phyloP scores from a whole-genome alignment of 2,888 invertebrate genomes.

The Pterostichus niger region DNA sequence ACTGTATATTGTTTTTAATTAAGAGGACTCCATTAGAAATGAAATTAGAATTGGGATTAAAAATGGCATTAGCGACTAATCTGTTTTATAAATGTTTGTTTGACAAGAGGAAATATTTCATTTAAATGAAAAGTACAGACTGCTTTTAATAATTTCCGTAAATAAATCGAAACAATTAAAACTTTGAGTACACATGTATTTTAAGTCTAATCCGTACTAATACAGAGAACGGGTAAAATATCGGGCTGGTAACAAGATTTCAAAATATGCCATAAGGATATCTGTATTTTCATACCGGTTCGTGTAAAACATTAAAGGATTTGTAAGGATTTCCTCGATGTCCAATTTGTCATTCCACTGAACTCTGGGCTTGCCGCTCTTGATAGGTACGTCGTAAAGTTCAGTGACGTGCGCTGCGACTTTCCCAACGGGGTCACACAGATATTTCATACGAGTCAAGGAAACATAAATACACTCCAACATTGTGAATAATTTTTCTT shows the following conservation, averaged over 20 bases:
- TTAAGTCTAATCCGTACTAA: constrained; percentile 30
- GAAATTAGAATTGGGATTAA: too few relatives aligned
- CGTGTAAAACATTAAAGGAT: constrained; percentile 70
- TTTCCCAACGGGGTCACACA: constrained; percentile 30
- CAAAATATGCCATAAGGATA: constrained; percentile 66
- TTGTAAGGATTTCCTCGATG: constrained; percentile 70
- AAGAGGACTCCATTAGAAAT: too few relatives aligned
- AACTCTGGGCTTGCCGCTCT: constrained; percentile 54
- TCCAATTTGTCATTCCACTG: constrained; percentile 71
- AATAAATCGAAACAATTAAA: constrained; percentile 49
- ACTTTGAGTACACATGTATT: constrained; percentile 52
- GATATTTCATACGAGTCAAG: neutral
- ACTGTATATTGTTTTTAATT: too few relatives aligned
- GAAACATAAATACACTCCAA: constrained; percentile 6
- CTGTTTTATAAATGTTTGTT: too few relatives aligned
- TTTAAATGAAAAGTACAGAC: neutral
- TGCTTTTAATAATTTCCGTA: constrained; percentile 26
- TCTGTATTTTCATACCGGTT: constrained; percentile 69
- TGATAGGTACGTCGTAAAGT: constrained; percentile 58
- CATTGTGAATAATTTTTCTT: constrained; percentile 26
- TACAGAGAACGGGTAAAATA: constrained; percentile 15
- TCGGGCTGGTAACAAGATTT: constrained; percentile 34
- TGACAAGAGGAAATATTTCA: constrained; percentile 1
- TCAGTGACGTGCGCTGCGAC: constrained; percentile 39
- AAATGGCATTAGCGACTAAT: too few relatives aligned